phyloP scores from a whole-genome alignment of 2,113 vertebrate species.

The Gymnogyps californianus region DNA sequence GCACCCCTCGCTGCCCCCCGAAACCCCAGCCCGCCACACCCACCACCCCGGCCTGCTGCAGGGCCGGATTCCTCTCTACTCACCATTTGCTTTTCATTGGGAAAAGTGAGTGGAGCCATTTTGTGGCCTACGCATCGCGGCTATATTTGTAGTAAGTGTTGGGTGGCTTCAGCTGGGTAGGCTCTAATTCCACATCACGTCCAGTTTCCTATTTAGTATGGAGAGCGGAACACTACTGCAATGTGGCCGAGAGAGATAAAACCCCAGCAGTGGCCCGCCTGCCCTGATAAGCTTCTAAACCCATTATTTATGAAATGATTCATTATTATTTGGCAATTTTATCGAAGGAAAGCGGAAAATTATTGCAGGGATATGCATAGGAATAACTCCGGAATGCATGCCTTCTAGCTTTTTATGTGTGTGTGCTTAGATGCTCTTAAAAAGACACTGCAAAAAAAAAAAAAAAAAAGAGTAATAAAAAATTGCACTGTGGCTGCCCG shows the following conservation, averaged over 20 bases:
- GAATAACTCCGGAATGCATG: conserved; percentile 72
- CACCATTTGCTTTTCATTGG: conserved; percentile 86
- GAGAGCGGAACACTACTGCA: conserved; percentile 90
- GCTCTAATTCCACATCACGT: conserved; percentile 86
- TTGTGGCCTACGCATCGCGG: conserved; percentile 89
- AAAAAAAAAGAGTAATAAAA: conserved; percentile 37
- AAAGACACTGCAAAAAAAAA: conserved; percentile 30
- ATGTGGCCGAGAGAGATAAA: conserved; percentile 92
- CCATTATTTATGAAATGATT: conserved; percentile 96
- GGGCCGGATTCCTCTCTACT: conserved; percentile 57
- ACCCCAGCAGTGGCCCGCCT: conserved; percentile 85
- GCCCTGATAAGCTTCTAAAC: conserved; percentile 90
- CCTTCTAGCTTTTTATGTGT: conserved; percentile 67
- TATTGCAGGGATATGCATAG: conserved; percentile 76
- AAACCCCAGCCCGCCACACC: not conserved
- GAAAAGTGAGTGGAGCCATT: conserved; percentile 90
- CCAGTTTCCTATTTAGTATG: conserved; percentile 87
- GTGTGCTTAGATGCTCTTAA: conserved; percentile 65
- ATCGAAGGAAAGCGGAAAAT: conserved; percentile 86
- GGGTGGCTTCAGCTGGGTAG: conserved; percentile 76
- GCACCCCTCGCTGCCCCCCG: not conserved
- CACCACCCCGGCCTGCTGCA: not conserved
- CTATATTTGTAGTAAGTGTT: conserved; percentile 76
- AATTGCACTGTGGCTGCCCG: conserved; percentile 41
- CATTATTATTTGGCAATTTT: conserved; percentile 94